Conservation (phyloP, 2,113 vertebrate species). For the Trichomycterus rosablanca region DNA sequence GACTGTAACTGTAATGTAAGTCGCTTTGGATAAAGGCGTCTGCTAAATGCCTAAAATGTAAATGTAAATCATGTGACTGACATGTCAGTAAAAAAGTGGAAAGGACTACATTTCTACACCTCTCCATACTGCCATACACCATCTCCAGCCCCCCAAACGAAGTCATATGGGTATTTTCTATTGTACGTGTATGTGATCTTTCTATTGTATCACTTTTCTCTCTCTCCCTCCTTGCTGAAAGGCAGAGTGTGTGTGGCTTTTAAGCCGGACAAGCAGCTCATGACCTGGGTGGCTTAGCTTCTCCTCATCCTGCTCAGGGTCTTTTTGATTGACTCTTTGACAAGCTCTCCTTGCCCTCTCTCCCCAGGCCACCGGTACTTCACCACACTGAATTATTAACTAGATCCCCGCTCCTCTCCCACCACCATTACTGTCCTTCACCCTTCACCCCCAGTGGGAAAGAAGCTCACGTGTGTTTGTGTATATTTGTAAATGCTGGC, state of each 20-base stretch:
- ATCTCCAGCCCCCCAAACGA: no score
- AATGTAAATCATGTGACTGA: no score
- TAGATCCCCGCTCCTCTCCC: slow-evolving; percentile 46
- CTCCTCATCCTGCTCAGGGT: slow-evolving; percentile 46
- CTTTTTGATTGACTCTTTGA: slow-evolving; percentile 60
- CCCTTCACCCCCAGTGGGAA: slow-evolving; percentile 42
- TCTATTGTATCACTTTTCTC: neutral
- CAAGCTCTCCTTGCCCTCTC: slow-evolving; percentile 33
- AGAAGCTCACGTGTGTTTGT: slow-evolving; percentile 18
- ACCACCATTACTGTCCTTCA: slow-evolving; percentile 40
- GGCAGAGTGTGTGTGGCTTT: slow-evolving; percentile 59
- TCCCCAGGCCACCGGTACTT: slow-evolving; percentile 48
- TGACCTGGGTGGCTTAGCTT: slow-evolving; percentile 59
- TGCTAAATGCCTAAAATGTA: no score
- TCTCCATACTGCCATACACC: no score
- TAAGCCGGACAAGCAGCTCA: slow-evolving; percentile 63
- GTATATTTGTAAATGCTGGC: slow-evolving; percentile 27
- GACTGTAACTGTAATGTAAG: no score
- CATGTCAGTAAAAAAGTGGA: no score
- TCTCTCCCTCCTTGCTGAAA: slow-evolving; percentile 38
- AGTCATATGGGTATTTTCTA: slow-evolving; percentile 6
- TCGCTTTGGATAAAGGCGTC: no score
- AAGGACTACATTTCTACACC: no score
- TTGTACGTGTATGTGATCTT: neutral
- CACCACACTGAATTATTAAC: slow-evolving; percentile 64